Conservation (phyloP, 2,797 vertebrate species). For the Pampus argenteus region DNA sequence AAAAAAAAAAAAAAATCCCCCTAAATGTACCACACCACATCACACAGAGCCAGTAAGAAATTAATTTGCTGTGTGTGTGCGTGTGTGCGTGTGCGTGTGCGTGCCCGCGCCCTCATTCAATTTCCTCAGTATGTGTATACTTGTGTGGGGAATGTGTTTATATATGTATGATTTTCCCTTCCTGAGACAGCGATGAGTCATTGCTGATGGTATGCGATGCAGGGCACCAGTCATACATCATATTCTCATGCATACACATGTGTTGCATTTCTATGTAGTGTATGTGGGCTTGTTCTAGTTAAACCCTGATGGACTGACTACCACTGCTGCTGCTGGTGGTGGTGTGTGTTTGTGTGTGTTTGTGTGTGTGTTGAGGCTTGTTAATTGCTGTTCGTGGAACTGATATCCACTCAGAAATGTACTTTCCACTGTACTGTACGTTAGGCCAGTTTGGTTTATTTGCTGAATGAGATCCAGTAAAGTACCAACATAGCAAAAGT, state of each 20-base stretch:
- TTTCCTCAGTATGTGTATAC: conserved; percentile 47
- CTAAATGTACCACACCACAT: neutral
- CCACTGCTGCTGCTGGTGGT: conserved; percentile 24
- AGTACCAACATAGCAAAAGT: neutral
- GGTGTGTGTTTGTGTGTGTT: too few species aligned
- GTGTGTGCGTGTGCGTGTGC: conserved; percentile 4
- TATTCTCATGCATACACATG: conserved; percentile 65
- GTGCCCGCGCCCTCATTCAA: conserved; percentile 18
- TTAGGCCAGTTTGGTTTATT: conserved; percentile 6
- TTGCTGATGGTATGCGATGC: conserved; percentile 71
- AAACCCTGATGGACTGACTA: conserved; percentile 32
- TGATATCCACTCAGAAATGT: conserved; percentile 26
- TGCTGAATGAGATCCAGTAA: conserved; percentile 5
- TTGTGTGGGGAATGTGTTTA: conserved; percentile 67
- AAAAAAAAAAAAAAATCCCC: neutral
- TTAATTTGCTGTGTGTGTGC: conserved; percentile 6
- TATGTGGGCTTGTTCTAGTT: conserved; percentile 37
- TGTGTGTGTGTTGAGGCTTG: conserved; percentile 62
- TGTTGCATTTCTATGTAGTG: conserved; percentile 34
- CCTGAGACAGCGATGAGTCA: conserved; percentile 74
- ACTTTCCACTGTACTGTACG: conserved; percentile 4
- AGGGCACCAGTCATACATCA: conserved; percentile 67
- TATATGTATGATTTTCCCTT: conserved; percentile 66
- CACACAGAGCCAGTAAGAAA: neutral
- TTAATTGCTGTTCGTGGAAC: conserved; percentile 41